Percentiles rank a stretch among this genome's conserved stretches.
Evolutionary conservation across 1,140 invertebrate species (phyloP).

Genomic region (Zaprionus vittiger): DNA sequence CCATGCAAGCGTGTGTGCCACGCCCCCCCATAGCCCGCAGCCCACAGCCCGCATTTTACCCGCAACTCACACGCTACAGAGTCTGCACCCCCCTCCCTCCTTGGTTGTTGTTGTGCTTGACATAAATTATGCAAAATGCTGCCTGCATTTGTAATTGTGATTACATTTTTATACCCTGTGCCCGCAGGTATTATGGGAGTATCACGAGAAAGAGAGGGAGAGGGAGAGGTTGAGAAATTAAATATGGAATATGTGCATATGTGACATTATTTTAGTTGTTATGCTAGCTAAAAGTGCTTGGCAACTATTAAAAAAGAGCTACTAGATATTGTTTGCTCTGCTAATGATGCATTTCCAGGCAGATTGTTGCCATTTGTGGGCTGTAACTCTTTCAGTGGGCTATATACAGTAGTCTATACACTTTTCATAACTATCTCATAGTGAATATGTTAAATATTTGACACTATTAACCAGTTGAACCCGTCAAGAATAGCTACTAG

Average conservation of each 20-base stretch:
- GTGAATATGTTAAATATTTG: too few relatives aligned
- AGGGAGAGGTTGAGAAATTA: neutral
- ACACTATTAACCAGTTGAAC: too few relatives aligned
- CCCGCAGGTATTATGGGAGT: slow-evolving; percentile 4
- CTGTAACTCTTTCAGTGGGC: neutral
- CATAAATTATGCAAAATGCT: slow-evolving; percentile 82
- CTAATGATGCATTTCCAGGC: neutral
- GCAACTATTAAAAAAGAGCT: neutral
- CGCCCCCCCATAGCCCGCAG: neutral
- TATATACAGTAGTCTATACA: too few relatives aligned
- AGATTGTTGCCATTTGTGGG: neutral
- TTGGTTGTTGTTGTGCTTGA: slow-evolving; percentile 74
- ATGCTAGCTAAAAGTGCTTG: neutral
- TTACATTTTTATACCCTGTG: slow-evolving; percentile 55
- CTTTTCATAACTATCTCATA: too few relatives aligned
- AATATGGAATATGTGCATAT: slow-evolving; percentile 3
- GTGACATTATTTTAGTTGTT: neutral
- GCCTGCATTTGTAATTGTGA: slow-evolving; percentile 81
- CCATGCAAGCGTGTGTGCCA: slow-evolving; percentile 56
- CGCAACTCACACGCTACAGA: neutral
- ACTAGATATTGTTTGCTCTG: neutral
- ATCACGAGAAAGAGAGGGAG: neutral
- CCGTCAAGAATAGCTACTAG: too few relatives aligned
- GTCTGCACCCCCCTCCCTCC: neutral
- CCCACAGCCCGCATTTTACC: slow-evolving; percentile 10